Percentiles rank a stretch among this genome's conserved stretches.
Conservation (phyloP, 2,888 invertebrate species). For the Mimas tiliae region DNA sequence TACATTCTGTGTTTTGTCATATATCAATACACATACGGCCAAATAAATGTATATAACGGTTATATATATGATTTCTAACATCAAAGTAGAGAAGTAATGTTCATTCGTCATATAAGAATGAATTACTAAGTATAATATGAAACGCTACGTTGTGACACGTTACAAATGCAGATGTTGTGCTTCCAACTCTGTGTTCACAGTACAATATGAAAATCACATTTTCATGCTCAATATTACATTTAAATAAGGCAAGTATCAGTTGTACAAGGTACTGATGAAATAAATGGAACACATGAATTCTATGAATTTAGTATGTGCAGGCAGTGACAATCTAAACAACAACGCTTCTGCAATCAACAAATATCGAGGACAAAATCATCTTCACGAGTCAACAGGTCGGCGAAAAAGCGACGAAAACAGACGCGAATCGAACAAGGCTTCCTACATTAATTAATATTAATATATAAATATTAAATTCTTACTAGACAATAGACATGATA, state of each 20-base stretch:
- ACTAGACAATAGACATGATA: constrained; percentile 83
- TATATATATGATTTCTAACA: constrained; percentile 41
- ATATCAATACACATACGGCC: constrained; percentile 42
- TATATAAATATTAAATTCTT: constrained; percentile 82
- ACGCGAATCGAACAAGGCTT: constrained; percentile 77
- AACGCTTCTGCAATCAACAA: background rate
- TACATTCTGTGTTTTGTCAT: constrained; percentile 21
- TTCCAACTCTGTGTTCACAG: constrained; percentile 39
- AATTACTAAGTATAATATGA: constrained; percentile 2
- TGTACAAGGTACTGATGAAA: constrained; percentile 51
- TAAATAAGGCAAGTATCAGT: constrained; percentile 65
- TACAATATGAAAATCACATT: constrained; percentile 57
- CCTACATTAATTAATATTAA: constrained; percentile 70
- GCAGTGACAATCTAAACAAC: constrained; percentile 23
- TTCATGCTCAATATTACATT: constrained; percentile 48
- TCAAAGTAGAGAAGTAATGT: constrained; percentile 34
- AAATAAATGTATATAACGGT: constrained; percentile 43
- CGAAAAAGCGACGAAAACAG: constrained; percentile 73
- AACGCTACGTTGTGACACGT: constrained; percentile 51
- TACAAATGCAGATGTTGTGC: constrained; percentile 74
- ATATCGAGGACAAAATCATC: constrained; percentile 31
- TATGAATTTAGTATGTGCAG: constrained; percentile 50
- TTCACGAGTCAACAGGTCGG: constrained; percentile 65
- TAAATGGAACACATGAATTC: constrained; percentile 69
- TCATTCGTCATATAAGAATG: constrained; percentile 23